Evolutionary conservation across 2,888 invertebrate species (phyloP).

Genomic region (Cactoblastis cactorum): DNA sequence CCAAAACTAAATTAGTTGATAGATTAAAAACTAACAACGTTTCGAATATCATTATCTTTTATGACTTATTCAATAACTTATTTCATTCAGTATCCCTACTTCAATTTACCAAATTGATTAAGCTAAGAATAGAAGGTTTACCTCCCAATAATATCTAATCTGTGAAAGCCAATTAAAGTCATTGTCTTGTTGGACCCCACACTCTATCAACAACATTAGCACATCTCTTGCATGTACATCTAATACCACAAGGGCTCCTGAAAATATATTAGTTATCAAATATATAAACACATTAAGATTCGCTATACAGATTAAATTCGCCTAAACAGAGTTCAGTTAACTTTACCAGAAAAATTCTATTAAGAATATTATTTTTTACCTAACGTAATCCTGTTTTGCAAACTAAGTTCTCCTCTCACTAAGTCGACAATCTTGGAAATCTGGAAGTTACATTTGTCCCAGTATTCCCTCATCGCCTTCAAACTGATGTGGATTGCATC

Average conservation of each 20-base stretch:
- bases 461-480: slow-evolving; percentile 80
- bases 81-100: too few relatives aligned
- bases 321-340: too few relatives aligned
- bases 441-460: slow-evolving; percentile 85
- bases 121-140: slow-evolving; percentile 33
- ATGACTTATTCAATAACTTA: too few relatives aligned
- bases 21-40: too few relatives aligned
- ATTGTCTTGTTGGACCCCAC: slow-evolving; percentile 82
- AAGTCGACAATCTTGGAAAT: slow-evolving; percentile 90
- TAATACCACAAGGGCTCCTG: slow-evolving; percentile 92
- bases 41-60: too few relatives aligned
- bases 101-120: too few relatives aligned
- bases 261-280: too few relatives aligned
- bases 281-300: too few relatives aligned
- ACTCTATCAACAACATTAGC: slow-evolving; percentile 82
- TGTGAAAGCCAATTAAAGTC: slow-evolving; percentile 93
- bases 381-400: slow-evolving; percentile 92
- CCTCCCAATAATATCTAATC: slow-evolving; percentile 92
- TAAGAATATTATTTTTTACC: slow-evolving; percentile 67
- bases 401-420: slow-evolving; percentile 91
- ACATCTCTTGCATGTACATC: slow-evolving; percentile 97
- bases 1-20: too few relatives aligned
- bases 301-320: neutral
- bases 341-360: neutral
- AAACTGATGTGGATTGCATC: slow-evolving; percentile 82